A percentile compares a stretch with the other conserved stretches of the same genome.
These are phyloP conservation scores for Palaemon carinicauda DNA, from an alignment of 1,140 invertebrate genomes.

Conservation along the genomic window DNA sequence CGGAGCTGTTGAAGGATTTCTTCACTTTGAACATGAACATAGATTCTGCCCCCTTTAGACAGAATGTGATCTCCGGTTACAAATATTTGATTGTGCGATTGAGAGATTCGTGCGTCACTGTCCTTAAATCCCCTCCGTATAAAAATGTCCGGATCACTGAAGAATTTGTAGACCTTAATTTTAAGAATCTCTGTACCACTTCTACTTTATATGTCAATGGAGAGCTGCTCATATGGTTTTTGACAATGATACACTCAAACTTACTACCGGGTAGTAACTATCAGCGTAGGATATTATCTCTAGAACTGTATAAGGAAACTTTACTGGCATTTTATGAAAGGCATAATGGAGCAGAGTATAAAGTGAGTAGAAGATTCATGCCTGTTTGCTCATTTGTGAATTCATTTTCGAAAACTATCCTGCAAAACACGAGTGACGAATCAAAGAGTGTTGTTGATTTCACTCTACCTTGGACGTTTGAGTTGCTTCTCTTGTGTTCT, in stretches of 20 bases:
- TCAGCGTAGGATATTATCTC: conserved; percentile 68
- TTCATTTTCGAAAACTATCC: not conserved
- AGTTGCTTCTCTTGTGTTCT: conserved; percentile 63
- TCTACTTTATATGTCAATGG: conserved; percentile 22
- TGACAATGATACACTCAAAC: conserved; percentile 66
- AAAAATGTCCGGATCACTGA: not conserved
- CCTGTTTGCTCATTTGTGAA: conserved; percentile 3
- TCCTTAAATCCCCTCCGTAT: not conserved
- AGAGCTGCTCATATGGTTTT: conserved; percentile 67
- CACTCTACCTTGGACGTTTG: conserved; percentile 60
- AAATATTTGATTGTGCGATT: conserved; percentile 19
- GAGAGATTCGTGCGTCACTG: conserved; percentile 23
- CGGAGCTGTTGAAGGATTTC: conserved; percentile 5
- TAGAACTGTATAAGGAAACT: conserved; percentile 63
- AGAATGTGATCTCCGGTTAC: conserved; percentile 21
- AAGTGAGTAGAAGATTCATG: not conserved
- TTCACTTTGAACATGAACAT: conserved; percentile 38
- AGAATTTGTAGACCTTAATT: not conserved
- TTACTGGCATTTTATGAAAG: conserved; percentile 58
- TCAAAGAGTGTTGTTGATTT: conserved; percentile 63
- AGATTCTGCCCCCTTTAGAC: conserved; percentile 41
- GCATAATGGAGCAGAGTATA: conserved; percentile 14
- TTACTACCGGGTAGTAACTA: conserved; percentile 69
- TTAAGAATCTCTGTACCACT: not conserved
- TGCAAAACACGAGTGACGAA: no score